Percentiles rank a stretch among this genome's conserved stretches.
Conservation (phyloP, 64 coral and sea anemone genomes). For the Dendronephthya gigantea region DNA sequence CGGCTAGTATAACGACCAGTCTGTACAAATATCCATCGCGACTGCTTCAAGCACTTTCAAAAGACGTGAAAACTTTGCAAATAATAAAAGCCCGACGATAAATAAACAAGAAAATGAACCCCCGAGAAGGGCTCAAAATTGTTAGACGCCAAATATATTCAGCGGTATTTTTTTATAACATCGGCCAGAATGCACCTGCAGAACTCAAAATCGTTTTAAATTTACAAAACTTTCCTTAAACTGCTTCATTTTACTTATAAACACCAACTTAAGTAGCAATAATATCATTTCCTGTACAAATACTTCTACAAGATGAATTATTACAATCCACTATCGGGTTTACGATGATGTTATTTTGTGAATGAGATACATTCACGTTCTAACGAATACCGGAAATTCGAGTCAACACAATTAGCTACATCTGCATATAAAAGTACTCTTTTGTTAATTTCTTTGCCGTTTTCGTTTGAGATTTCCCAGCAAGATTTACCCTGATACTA, state of each 20-base stretch:
- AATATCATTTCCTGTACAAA: background rate
- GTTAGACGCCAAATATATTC: background rate
- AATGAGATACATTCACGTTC: background rate
- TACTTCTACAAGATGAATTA: background rate
- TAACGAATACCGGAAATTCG: background rate
- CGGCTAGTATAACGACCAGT: background rate
- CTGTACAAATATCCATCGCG: background rate
- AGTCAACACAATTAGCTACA: background rate
- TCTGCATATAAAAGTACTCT: too few species aligned
- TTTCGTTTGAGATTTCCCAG: background rate
- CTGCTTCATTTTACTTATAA: background rate
- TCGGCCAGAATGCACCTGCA: background rate
- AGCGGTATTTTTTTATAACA: background rate
- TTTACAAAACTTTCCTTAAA: background rate
- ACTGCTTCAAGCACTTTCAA: background rate
- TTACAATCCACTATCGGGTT: background rate
- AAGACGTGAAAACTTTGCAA: background rate
- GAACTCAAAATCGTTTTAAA: background rate
- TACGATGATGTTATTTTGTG: background rate
- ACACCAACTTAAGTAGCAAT: background rate
- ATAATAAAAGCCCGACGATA: background rate
- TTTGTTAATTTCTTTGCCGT: too few species aligned
- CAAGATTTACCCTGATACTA: background rate
- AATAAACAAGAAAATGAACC: background rate
- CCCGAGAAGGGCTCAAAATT: background rate